Percentiles rank a stretch among this genome's conserved stretches.
These are phyloP conservation scores for Ursus arctos DNA, from an alignment of 2,113 vertebrate genomes.

Conservation along the genomic window DNA sequence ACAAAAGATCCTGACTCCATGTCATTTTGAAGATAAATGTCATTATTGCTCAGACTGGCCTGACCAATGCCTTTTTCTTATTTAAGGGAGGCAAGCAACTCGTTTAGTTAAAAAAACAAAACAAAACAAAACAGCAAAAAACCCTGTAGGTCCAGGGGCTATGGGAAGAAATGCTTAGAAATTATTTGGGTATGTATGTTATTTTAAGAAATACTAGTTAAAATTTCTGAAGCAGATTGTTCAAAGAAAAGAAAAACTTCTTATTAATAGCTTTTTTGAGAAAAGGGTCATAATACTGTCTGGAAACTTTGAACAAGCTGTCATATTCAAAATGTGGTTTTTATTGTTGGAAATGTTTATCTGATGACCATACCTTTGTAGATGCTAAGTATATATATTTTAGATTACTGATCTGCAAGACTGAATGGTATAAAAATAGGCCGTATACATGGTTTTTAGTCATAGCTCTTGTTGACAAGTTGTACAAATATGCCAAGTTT, in stretches of 20 bases:
- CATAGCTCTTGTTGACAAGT: not conserved
- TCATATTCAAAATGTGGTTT: slow-evolving; percentile 34
- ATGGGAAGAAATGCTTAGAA: slow-evolving; percentile 46
- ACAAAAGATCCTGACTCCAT: not conserved
- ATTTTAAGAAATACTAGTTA: slow-evolving; percentile 49
- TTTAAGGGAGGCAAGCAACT: slow-evolving; percentile 1
- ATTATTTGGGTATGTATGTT: not conserved
- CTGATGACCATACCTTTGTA: not conserved
- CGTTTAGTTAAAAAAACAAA: not conserved
- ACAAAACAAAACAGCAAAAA: not conserved
- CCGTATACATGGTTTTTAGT: not conserved
- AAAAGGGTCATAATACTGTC: not conserved
- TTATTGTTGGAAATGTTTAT: slow-evolving; percentile 33
- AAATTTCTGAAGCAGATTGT: slow-evolving; percentile 39
- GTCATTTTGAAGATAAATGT: slow-evolving; percentile 53
- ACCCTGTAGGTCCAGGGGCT: not conserved
- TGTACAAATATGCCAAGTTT: not conserved
- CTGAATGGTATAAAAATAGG: not conserved
- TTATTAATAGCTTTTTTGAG: slow-evolving; percentile 31
- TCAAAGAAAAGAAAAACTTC: not conserved
- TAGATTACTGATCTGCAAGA: slow-evolving; percentile 24
- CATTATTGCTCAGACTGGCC: not conserved
- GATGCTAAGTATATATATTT: slow-evolving; percentile 34
- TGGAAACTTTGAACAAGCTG: slow-evolving; percentile 34
- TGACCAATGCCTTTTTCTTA: not conserved